phyloP scores from a whole-genome alignment of 2,113 vertebrate species.

The Dicaeum eximium region DNA sequence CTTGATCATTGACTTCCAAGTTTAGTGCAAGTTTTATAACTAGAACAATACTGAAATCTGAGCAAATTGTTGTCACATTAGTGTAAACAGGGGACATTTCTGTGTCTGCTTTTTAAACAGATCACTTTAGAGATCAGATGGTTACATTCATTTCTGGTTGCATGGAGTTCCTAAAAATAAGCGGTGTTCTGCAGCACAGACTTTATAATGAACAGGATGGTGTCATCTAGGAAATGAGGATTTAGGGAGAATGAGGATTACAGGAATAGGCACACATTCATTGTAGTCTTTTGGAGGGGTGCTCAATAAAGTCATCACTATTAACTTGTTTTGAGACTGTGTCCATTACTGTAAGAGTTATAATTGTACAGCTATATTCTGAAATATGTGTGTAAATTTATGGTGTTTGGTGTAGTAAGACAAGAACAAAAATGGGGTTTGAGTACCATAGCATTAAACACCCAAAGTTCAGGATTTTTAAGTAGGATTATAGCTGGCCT shows the following conservation, averaged over 20 bases:
- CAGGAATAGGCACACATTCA: background rate
- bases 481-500: background rate
- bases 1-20: background rate
- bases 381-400: background rate
- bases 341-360: background rate
- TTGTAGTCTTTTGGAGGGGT: rapidly evolving
- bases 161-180: background rate
- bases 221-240: background rate
- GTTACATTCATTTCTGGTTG: background rate
- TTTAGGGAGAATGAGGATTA: background rate
- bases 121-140: background rate
- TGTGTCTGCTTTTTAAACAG: background rate
- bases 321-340: background rate
- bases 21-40: background rate
- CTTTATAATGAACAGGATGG: background rate
- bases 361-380: background rate
- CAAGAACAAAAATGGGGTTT: background rate
- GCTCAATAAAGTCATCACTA: background rate
- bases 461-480: background rate
- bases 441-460: background rate
- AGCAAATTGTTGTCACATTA: background rate
- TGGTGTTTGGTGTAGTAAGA: background rate
- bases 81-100: background rate
- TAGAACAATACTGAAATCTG: background rate
- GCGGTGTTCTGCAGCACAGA: background rate